phyloP scores from a whole-genome alignment of 1,140 invertebrate genomes.

The Anagrus nilaparvatae region DNA sequence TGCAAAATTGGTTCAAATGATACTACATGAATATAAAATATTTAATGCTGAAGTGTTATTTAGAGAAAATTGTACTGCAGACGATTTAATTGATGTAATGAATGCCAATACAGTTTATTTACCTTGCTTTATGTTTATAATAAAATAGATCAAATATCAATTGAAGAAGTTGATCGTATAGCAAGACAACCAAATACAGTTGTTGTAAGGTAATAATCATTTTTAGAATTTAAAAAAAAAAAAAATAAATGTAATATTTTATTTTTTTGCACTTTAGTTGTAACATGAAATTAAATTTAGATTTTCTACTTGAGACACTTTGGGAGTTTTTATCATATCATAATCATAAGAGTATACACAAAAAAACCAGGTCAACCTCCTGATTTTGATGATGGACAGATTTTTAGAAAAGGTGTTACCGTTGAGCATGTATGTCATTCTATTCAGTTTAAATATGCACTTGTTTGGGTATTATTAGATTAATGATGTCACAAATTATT shows the following conservation, averaged over 20 bases:
- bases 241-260: conserved; percentile 13
- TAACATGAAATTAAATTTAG: conserved; percentile 98
- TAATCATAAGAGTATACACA: conserved; percentile 96
- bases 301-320: conserved; percentile 82
- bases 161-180: conserved; percentile 95
- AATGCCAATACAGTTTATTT: conserved; percentile 94
- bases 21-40: conserved; percentile 98
- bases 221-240: background rate
- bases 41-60: conserved; percentile 98
- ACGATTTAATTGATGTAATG: conserved; percentile 99
- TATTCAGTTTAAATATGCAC: conserved; percentile 95
- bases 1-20: conserved; percentile 97
- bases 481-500: too few species aligned
- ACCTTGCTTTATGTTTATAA: conserved; percentile 98
- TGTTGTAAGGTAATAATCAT: conserved; percentile 73
- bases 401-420: conserved; percentile 81
- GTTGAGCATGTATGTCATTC: conserved; percentile 96
- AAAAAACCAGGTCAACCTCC: conserved; percentile 96
- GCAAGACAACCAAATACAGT: conserved; percentile 83
- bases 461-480: conserved; percentile 74
- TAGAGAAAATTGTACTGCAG: conserved; percentile 88
- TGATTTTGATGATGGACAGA: conserved; percentile 91
- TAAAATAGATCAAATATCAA: conserved; percentile 99
- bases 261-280: conserved; percentile 59
- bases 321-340: conserved; percentile 92